phyloP scores from a whole-genome alignment of 1,140 invertebrate genomes.

The Mesaphorura yosii region DNA sequence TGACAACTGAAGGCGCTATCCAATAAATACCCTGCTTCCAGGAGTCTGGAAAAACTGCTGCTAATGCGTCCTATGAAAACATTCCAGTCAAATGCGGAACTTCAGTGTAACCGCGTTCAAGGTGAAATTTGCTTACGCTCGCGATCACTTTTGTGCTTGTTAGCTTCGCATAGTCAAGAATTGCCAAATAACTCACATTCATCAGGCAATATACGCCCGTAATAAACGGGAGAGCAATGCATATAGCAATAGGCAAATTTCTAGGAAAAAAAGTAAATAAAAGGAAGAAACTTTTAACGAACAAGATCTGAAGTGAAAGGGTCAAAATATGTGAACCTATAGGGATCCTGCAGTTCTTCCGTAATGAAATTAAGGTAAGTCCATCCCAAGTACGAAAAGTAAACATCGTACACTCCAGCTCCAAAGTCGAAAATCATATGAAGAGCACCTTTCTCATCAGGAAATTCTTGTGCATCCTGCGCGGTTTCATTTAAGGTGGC shows the following conservation, averaged over 20 bases:
- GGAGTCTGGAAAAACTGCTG: too few relatives aligned
- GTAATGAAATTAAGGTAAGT: constrained; percentile 88
- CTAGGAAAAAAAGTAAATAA: background rate
- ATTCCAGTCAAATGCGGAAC: too few relatives aligned
- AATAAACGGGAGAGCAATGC: background rate
- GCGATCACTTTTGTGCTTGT: background rate
- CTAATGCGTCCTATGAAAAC: too few relatives aligned
- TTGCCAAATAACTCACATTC: background rate
- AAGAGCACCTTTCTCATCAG: too few relatives aligned
- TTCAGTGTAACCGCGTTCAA: too few relatives aligned
- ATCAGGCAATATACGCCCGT: background rate
- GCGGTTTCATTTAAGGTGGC: too few relatives aligned
- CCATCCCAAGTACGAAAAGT: constrained; percentile 87
- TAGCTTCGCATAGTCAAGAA: background rate
- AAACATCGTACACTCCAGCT: background rate
- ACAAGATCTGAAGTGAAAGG: background rate
- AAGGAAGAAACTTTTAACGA: background rate
- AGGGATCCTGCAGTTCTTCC: constrained; percentile 83
- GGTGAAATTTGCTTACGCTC: too few relatives aligned
- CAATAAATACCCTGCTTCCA: background rate
- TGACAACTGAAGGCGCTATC: constrained; percentile 2
- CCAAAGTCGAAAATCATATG: background rate
- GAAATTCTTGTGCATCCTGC: too few relatives aligned
- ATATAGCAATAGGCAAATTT: background rate
- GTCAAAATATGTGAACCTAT: constrained; percentile 50